Evolutionary conservation across 2,888 invertebrate genomes (phyloP).

Genomic region (Standfussiana lucernea): DNA sequence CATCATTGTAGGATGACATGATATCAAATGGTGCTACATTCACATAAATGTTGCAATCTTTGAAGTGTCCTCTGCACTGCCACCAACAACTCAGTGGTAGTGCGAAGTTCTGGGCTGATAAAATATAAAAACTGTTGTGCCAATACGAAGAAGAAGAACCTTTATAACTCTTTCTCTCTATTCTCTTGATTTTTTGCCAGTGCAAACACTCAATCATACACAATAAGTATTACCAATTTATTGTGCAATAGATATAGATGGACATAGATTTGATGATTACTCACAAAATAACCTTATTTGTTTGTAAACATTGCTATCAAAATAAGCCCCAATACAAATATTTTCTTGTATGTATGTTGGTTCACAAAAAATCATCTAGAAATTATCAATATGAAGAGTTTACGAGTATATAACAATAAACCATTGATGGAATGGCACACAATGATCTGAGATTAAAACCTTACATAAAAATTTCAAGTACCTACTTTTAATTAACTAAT

Average conservation of each 20-base stretch:
- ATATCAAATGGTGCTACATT: background rate
- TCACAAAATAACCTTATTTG: conserved; percentile 21
- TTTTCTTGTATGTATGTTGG: background rate
- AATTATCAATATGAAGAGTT: background rate
- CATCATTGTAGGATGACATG: background rate
- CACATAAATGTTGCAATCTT: background rate
- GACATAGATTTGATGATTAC: background rate
- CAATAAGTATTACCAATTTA: background rate
- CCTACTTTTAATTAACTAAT: background rate
- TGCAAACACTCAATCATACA: background rate
- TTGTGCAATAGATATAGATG: background rate
- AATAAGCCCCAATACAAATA: too few species aligned
- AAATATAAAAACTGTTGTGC: background rate
- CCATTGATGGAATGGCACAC: background rate
- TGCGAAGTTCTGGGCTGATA: background rate
- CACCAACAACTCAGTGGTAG: background rate
- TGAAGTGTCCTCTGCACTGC: background rate
- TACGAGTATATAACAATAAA: background rate
- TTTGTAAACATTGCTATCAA: conserved; percentile 10
- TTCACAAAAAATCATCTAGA: background rate
- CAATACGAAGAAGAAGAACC: background rate
- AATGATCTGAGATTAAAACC: background rate
- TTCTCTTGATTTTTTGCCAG: background rate
- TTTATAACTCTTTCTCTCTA: background rate
- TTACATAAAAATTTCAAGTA: too few species aligned